These are phyloP conservation scores for Vimba vimba DNA, from an alignment of 2,113 vertebrate genomes.

Conservation along the genomic window DNA sequence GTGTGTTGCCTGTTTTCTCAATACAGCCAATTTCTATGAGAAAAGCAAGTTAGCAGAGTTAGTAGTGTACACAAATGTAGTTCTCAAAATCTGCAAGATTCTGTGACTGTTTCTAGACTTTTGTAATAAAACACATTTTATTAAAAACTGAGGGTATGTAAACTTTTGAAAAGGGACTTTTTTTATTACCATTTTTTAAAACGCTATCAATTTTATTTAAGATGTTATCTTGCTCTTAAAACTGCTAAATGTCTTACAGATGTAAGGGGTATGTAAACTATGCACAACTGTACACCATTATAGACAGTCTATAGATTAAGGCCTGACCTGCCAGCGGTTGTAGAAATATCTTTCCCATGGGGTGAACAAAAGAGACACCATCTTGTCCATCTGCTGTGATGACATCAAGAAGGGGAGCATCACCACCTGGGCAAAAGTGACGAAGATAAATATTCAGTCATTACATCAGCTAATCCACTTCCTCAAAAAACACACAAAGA, in stretches of 20 bases:
- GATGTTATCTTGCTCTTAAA: neutral
- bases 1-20: neutral
- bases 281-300: neutral
- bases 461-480: neutral
- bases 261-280: neutral
- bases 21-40: neutral
- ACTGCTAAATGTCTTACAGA: neutral
- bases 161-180: neutral
- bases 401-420: slow-evolving; percentile 80
- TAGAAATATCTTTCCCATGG: slow-evolving; percentile 86
- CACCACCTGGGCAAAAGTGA: slow-evolving; percentile 75
- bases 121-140: neutral
- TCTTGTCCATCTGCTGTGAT: slow-evolving; percentile 84
- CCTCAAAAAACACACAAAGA: neutral
- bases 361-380: slow-evolving; percentile 87
- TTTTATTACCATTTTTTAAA: neutral
- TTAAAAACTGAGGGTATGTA: neutral
- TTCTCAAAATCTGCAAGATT: neutral
- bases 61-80: neutral
- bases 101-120: neutral
- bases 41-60: neutral
- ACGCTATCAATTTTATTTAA: neutral
- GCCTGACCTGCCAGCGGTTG: slow-evolving; percentile 86
- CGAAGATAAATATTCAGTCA: neutral
- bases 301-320: neutral